Evolutionary conservation across 2,113 vertebrate species (phyloP), one percentile per base, ranked within the genome.

Genomic region (Coturnix japonica): DNA sequence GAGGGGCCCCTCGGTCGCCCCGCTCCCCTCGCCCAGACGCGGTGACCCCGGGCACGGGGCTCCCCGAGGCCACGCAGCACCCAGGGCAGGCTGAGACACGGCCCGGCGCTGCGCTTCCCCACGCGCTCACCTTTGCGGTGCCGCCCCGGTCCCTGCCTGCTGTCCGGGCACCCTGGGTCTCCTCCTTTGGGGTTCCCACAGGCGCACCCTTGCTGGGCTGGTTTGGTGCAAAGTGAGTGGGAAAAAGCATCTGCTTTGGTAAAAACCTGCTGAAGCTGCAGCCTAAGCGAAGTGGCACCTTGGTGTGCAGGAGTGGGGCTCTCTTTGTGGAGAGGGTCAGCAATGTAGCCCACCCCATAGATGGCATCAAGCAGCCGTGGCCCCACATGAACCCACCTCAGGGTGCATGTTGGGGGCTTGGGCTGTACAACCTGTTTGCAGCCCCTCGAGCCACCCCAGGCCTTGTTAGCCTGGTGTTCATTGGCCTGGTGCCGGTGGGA

Each of bases 351-450:
- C 53, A 56, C 53, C 53, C 30, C 30, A 11, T 10, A 31, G 30
- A 30, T 13, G 0, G 18, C 26, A 35, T 28, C 0, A 0, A 56
- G 37, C 17, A 31, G 28, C 13, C 13, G 19, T 33, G 18, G 31
- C 31, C 65, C 44, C 23, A 11, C 39, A 43, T 18, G 7, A 31
- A 56, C 53, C 53, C 53, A 31, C 92, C 85, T 2, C 1, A 37
- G 63, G 88, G 51, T 41, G 41, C 2, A 2, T 65, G 69, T 69
- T 73, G 75, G 64, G 90, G 35, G 31, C 83, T 49, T 65, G 63
- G 94, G 95, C 86, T 93, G 80, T 83, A 70, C 80, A 91, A 94
- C 94, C 92, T 95, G 90, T 90, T 95, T 94, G 64, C 57, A 87
- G 1, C 33, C 65, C 93, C 95, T 82, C 51, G 61, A 95, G 95